These are phyloP conservation scores for Arrhamphus sclerolepis DNA, from an alignment of 2,797 vertebrate species.

Conservation along the genomic window DNA sequence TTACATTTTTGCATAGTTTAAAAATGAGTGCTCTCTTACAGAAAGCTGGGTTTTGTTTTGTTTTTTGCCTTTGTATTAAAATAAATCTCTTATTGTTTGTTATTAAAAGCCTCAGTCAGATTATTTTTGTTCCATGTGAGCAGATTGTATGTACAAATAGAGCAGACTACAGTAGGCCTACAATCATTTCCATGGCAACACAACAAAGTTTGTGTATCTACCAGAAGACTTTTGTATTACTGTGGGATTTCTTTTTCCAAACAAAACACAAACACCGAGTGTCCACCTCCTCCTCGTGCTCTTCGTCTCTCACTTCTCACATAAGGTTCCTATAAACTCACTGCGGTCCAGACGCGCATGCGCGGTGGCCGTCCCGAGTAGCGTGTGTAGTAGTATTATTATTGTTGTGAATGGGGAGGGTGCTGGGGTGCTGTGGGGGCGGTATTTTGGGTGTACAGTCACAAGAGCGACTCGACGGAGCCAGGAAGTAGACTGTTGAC, in stretches of 20 bases:
- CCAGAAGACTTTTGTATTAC: not conserved
- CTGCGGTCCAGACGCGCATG: constrained; percentile 53
- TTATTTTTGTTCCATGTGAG: too few species aligned
- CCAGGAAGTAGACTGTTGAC: constrained; percentile 83
- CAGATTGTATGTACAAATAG: too few species aligned
- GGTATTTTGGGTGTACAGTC: constrained; percentile 83
- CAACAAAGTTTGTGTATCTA: not conserved
- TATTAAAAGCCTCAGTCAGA: too few species aligned
- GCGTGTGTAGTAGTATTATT: constrained; percentile 79
- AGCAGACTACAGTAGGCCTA: too few species aligned
- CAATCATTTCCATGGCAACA: not conserved
- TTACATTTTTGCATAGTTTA: too few species aligned
- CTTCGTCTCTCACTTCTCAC: constrained; percentile 32
- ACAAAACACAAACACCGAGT: constrained; percentile 18
- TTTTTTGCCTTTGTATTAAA: too few species aligned
- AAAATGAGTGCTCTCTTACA: too few species aligned
- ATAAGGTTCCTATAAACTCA: constrained; percentile 68
- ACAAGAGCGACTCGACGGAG: constrained; percentile 85
- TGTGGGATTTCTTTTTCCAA: constrained; percentile 5
- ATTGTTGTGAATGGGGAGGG: constrained; percentile 87
- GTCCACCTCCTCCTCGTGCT: not conserved
- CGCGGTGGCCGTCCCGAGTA: constrained; percentile 44
- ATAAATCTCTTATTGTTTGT: too few species aligned
- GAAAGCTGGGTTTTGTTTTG: too few species aligned
- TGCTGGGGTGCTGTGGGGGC: constrained; percentile 24